Conservation (phyloP, 30 jellyfish, hydroid and myxozoan species). For the Haliclystus octoradiatus region DNA sequence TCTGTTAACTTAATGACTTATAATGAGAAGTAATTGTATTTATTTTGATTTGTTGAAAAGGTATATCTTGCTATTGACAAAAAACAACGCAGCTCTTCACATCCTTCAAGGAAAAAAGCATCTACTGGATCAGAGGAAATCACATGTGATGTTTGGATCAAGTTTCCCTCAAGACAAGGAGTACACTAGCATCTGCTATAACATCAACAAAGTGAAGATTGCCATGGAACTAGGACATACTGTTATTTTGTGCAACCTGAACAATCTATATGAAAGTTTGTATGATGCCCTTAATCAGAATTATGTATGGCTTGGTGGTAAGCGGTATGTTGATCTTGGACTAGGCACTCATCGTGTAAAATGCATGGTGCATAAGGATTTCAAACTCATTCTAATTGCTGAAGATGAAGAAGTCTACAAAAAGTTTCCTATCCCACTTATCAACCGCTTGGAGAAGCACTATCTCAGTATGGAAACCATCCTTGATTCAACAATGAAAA, state of each 20-base stretch:
- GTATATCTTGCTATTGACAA: conserved; percentile 55
- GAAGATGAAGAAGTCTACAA: conserved; percentile 55
- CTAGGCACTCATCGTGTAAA: conserved; percentile 70
- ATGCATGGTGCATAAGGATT: conserved; percentile 75
- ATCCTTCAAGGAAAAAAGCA: conserved; percentile 43
- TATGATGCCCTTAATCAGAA: conserved; percentile 73
- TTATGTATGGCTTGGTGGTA: conserved; percentile 59
- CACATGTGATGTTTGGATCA: conserved; percentile 57
- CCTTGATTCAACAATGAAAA: conserved; percentile 8
- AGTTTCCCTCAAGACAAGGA: conserved; percentile 78
- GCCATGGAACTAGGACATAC: conserved; percentile 82
- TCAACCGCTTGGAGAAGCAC: conserved; percentile 76
- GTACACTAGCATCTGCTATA: conserved; percentile 61
- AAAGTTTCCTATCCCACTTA: conserved; percentile 66
- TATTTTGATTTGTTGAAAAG: no score
- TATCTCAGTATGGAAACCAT: conserved; percentile 42
- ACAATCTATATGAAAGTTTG: conserved; percentile 56
- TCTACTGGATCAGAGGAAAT: conserved; percentile 22
- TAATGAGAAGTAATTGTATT: no score
- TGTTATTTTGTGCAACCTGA: conserved; percentile 69
- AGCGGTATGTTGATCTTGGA: conserved; percentile 72
- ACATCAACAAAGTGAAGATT: conserved; percentile 53
- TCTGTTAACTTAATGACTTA: no score
- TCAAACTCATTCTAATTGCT: conserved; percentile 62
- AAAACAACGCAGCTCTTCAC: conserved; percentile 64